phyloP scores from a whole-genome alignment of 2,797 vertebrate genomes.

The Champsocephalus esox region DNA sequence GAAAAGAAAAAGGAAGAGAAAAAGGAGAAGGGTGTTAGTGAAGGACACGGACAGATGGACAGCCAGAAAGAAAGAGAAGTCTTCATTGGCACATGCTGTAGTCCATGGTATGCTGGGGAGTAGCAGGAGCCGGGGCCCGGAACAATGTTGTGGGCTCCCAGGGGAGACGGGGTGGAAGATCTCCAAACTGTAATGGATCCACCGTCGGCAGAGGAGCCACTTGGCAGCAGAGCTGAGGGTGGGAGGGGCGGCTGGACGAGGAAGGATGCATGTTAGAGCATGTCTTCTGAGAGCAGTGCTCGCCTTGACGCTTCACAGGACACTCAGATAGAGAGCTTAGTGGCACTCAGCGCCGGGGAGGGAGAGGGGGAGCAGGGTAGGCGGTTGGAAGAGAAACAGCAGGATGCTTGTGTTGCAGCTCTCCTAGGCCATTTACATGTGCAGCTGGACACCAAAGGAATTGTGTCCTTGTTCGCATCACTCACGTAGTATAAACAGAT shows the following conservation, averaged over 20 bases:
- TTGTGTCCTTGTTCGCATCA: slow-evolving; percentile 63
- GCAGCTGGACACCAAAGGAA: slow-evolving; percentile 76
- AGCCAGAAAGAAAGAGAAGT: slow-evolving; percentile 46
- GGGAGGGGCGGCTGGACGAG: slow-evolving; percentile 41
- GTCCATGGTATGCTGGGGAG: slow-evolving; percentile 73
- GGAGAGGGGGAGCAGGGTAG: slow-evolving; percentile 20
- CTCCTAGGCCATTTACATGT: slow-evolving; percentile 54
- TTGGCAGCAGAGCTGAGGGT: slow-evolving; percentile 57
- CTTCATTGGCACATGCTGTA: slow-evolving; percentile 65
- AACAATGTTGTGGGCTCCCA: slow-evolving; percentile 66
- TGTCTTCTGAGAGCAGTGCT: slow-evolving; percentile 42
- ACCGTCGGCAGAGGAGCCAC: slow-evolving; percentile 47
- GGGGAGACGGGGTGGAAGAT: slow-evolving; percentile 64
- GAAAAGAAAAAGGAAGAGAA: slow-evolving; percentile 27
- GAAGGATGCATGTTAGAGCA: slow-evolving; percentile 60
- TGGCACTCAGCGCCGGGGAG: slow-evolving; percentile 23
- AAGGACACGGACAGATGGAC: slow-evolving; percentile 73
- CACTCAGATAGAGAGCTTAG: slow-evolving; percentile 31
- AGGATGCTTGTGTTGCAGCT: slow-evolving; percentile 63
- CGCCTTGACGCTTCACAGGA: slow-evolving; percentile 65
- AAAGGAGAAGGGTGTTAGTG: slow-evolving; percentile 48
- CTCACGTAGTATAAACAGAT: slow-evolving; percentile 78
- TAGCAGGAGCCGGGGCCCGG: slow-evolving; percentile 52
- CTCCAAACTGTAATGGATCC: slow-evolving; percentile 76
- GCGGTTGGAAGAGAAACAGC: slow-evolving; percentile 58